Percentiles rank a stretch among this genome's conserved stretches.
Evolutionary conservation across 2,113 vertebrate genomes (phyloP).

Genomic region (Cranoglanis bouderius): DNA sequence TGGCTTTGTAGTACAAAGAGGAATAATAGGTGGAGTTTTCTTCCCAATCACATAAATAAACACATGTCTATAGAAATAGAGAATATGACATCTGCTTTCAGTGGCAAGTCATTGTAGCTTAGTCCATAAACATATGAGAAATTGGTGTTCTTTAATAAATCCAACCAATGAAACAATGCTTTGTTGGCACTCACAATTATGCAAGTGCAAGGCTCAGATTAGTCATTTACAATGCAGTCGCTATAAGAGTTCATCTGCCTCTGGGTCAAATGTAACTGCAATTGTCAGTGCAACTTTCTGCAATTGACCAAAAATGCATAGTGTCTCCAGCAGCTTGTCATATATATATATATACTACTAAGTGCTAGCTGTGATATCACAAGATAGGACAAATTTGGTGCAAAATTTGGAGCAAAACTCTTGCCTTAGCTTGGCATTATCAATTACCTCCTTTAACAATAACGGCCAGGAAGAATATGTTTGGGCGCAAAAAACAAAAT

Average conservation of each 20-base stretch:
- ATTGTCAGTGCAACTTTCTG: constrained; percentile 30
- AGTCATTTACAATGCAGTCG: constrained; percentile 27
- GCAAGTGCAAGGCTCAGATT: constrained; percentile 30
- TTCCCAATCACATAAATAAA: constrained; percentile 19
- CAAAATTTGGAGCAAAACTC: background rate
- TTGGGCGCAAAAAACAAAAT: background rate
- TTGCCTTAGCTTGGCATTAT: background rate
- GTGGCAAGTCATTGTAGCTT: background rate
- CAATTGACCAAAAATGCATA: constrained; percentile 16
- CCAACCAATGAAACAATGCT: background rate
- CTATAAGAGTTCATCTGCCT: constrained; percentile 24
- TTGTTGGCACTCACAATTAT: constrained; percentile 12
- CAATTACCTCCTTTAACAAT: background rate
- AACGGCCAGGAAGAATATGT: background rate
- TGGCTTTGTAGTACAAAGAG: constrained; percentile 39
- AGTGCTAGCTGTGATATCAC: constrained; percentile 8
- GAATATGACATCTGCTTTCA: background rate
- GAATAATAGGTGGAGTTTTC: constrained; percentile 14
- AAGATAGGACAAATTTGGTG: background rate
- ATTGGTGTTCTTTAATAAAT: background rate
- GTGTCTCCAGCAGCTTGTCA: constrained; percentile 12
- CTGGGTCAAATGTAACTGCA: background rate
- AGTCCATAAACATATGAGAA: background rate
- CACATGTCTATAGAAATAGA: constrained; percentile 6
- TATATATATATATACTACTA: background rate